Conservation (phyloP, 2,888 invertebrate genomes). For the Xestoiulus laeticollis region DNA sequence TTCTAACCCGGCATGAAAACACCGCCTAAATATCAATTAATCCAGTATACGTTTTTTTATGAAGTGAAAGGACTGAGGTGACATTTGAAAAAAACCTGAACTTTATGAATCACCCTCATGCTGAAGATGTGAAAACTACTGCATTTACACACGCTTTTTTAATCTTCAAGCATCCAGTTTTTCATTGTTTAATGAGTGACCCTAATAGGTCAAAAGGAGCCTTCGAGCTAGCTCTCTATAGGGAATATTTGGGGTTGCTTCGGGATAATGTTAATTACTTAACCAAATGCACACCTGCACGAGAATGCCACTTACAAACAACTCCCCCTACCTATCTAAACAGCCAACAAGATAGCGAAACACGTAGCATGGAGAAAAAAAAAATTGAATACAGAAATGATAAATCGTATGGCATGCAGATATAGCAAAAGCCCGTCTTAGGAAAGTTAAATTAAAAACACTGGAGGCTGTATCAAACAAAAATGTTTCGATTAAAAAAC, state of each 20-base stretch:
- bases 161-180: background rate
- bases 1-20: background rate
- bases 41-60: background rate
- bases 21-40: background rate
- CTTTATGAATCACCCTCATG: background rate
- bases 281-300: constrained; percentile 9
- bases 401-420: background rate
- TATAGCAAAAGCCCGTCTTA: background rate
- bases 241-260: background rate
- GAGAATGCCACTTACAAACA: constrained; percentile 9
- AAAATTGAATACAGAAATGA: background rate
- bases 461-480: background rate
- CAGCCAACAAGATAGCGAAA: background rate
- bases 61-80: background rate
- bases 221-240: background rate
- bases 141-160: too few relatives aligned
- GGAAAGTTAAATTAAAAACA: background rate
- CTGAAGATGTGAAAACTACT: background rate
- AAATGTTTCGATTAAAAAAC: background rate
- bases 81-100: background rate
- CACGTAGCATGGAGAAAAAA: background rate
- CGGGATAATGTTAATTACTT: constrained; percentile 9
- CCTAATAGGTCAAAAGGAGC: background rate
- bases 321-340: constrained; percentile 9
- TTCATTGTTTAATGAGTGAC: background rate